Conservation (phyloP, 23 tunicate species). For the Styela plicata region DNA sequence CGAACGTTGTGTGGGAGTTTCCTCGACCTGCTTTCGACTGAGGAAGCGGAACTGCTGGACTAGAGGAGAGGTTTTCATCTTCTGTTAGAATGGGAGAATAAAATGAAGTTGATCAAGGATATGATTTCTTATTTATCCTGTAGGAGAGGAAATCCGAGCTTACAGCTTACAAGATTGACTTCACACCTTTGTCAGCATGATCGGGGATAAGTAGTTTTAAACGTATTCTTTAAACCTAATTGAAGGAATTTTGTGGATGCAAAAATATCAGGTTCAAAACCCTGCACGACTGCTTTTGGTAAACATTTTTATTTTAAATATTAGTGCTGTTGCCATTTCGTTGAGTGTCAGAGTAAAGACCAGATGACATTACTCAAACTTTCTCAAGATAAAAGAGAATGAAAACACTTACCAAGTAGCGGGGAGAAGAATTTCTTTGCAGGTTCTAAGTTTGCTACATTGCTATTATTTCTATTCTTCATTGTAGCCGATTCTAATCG, state of each 20-base stretch:
- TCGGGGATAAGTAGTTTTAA: too few species aligned
- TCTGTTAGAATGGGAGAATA: background rate
- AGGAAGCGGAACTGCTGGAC: background rate
- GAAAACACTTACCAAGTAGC: background rate
- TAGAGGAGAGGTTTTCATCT: background rate
- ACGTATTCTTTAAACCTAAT: too few species aligned
- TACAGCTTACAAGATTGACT: too few species aligned
- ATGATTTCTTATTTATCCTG: background rate
- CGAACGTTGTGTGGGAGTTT: conserved; percentile 51
- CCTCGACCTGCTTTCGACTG: background rate
- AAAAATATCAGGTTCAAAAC: too few species aligned
- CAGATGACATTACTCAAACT: too few species aligned
- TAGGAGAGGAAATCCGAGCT: background rate
- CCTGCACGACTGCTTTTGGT: too few species aligned
- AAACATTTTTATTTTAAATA: too few species aligned
- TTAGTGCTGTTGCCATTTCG: too few species aligned
- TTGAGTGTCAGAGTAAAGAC: too few species aligned
- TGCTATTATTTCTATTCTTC: conserved; percentile 43
- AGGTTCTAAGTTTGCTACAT: conserved; percentile 21
- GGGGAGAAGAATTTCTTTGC: background rate
- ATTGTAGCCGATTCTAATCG: background rate
- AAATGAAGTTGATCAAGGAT: background rate
- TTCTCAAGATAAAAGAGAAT: too few species aligned
- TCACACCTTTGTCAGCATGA: too few species aligned
- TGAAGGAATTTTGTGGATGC: too few species aligned